Evolutionary conservation across 2,113 vertebrate species (phyloP), one percentile per base, ranked within the genome.

Genomic region (Albula goreensis): DNA sequence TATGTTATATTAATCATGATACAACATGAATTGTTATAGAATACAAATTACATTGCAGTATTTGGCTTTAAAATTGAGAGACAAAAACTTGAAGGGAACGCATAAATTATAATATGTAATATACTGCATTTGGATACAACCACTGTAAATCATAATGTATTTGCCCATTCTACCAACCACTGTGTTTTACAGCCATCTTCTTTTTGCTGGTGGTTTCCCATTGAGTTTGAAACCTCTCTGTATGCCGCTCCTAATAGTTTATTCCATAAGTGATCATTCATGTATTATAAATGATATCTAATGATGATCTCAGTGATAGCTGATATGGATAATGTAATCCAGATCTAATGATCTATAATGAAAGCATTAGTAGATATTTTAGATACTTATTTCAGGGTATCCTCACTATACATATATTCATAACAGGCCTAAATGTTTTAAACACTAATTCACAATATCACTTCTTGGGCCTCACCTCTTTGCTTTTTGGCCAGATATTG

Each of bases 361-460:
- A 66, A 19, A 19, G 60, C 60, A 22, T 66, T 66, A 66, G 7
- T 22, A 66, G 60, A 66, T 66, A 22, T 15, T 19, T 66, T 66
- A 66, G 60, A 4, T 66, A 19, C 60, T 66, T 22, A 60, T 15
- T 60, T 15, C 17, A 66, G 17, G 60, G 60, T 15, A 60, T 12
- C 12, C 11, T 60, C 3, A 19, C 60, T 19, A 66, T 5, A 66
- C 31, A 41, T 41, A 41, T 41, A 41, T 41, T 66, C 60, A 66
- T 66, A 66, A 66, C 4, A 66, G 17, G 60, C 60, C 50, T 49
- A 70, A 25, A 50, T 49, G 48, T 66, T 77, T 82, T 74, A 22
- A 85, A 82, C 53, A 86, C 82, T 77, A 74, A 85, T 53, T 85
- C 49, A 78, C 25, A 19, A 70, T 11, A 60, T 2, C n/a, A 41